Base-by-base conservation (phyloP, 2,888 invertebrate genomes). In the Oligia strigilis region DNA sequence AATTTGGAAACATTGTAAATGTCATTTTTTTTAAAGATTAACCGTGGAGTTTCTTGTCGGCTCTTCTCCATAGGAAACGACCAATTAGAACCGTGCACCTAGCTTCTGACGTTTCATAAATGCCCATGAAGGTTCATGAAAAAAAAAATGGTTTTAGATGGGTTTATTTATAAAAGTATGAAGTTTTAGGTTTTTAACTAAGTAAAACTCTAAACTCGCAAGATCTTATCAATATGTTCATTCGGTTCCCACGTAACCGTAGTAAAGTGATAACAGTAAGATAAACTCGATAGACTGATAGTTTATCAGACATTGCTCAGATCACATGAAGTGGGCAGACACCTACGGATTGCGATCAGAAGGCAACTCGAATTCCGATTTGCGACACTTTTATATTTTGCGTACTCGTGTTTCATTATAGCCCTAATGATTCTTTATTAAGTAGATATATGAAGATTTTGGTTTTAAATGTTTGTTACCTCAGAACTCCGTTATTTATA, bases 261-360 rank as follows among this genome's bases (percentile, higher is more conserved):
- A 40, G 52, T 72, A 72, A 49, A 72, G n/a, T 55, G 87, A 87
- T 84, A 87, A 62, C 72, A 9, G 49, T 36, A 6, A 75, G 75
- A 84, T 83, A 83, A 66, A 75, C 19, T 71, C 14, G 36, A 71
- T 72, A 49, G 60, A 72, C 67, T 75, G 86, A 82, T 84, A 89
- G 65, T 60, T 74, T 83, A 84, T 88, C 90, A 83, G 75, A 64
- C 82, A n/a, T 66, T 73, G 65, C 29, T 77, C 13, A 81, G 78
- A 85, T 40, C 65, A 40, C 5, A 40, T 88, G 88, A 88, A 86
- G 84, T 86, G 82, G 81, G 29, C 72, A 43, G 65, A 77, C 75
- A 55, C 70, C 67, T 77, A 81, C 64, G 55, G 72, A 65, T 75
- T 70, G 69, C 55, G 36, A 80, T 72, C 77, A 40, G 77, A 78